Conservation (phyloP, 1,140 invertebrate genomes). For the Saccostrea echinata region DNA sequence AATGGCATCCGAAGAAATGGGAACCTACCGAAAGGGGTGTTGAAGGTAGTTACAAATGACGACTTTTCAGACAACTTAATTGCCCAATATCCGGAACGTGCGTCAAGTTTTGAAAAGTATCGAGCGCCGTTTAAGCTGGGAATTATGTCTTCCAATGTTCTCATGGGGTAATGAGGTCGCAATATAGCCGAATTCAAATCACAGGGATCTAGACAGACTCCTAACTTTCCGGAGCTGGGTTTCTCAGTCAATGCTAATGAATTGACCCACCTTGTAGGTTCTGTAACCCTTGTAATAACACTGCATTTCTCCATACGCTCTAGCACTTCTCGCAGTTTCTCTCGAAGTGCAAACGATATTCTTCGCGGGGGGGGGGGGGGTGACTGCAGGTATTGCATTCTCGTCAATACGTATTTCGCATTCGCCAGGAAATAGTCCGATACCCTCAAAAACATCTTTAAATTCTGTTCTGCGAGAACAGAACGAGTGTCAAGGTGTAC, state of each 20-base stretch:
- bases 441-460: not conserved
- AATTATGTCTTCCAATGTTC: constrained; percentile 39
- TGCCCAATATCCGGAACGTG: not conserved
- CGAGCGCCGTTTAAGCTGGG: not conserved
- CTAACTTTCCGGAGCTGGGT: not conserved
- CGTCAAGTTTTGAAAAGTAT: not conserved
- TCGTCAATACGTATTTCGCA: constrained; percentile 7
- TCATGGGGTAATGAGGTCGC: too few species aligned
- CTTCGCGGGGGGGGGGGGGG: constrained; percentile 49
- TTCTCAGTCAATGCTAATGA: constrained; percentile 35
- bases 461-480: not conserved
- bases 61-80: not conserved
- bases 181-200: too few species aligned
- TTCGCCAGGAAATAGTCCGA: constrained; percentile 13
- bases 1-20: not conserved
- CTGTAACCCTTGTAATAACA: constrained; percentile 55
- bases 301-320: constrained; percentile 59
- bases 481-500: too few species aligned
- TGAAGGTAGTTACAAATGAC: constrained; percentile 41
- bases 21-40: constrained; percentile 39
- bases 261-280: constrained; percentile 67
- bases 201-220: too few species aligned
- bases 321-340: constrained; percentile 61
- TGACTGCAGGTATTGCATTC: not conserved
- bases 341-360: constrained; percentile 53